Evolutionary conservation across 2,888 invertebrate species (phyloP).

Genomic region (Punctoribates punctum): DNA sequence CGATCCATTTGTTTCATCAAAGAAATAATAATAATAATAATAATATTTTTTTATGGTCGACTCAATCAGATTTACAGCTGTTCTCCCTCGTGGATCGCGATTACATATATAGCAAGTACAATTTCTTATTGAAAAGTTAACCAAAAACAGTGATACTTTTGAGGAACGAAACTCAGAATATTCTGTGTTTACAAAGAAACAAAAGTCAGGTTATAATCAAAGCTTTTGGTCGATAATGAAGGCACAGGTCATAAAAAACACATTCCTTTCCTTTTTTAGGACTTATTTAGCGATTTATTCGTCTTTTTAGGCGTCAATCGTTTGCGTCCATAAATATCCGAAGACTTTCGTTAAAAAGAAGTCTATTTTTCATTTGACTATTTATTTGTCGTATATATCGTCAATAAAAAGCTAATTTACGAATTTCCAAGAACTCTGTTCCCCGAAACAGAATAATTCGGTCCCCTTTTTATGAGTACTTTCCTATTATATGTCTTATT

Average conservation of each 20-base stretch:
- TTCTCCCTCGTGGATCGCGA: too few relatives aligned
- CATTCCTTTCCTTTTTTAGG: neutral
- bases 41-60: too few relatives aligned
- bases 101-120: too few relatives aligned
- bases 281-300: neutral
- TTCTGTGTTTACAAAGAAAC: neutral
- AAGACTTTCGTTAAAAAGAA: too few relatives aligned
- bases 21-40: too few relatives aligned
- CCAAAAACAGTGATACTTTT: neutral
- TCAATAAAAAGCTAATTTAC: neutral
- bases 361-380: too few relatives aligned
- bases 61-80: too few relatives aligned
- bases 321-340: too few relatives aligned
- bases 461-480: neutral
- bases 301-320: neutral
- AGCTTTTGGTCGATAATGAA: neutral
- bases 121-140: too few relatives aligned
- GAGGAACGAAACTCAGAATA: neutral
- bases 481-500: conserved; percentile 8
- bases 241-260: neutral
- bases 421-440: neutral
- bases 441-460: neutral
- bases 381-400: too few relatives aligned
- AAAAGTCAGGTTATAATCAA: neutral
- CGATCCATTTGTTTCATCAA: neutral